A percentile compares a stretch with the other conserved stretches of the same genome.
Conservation (phyloP, 2,888 invertebrate species). For the Leptopilina syphax region DNA sequence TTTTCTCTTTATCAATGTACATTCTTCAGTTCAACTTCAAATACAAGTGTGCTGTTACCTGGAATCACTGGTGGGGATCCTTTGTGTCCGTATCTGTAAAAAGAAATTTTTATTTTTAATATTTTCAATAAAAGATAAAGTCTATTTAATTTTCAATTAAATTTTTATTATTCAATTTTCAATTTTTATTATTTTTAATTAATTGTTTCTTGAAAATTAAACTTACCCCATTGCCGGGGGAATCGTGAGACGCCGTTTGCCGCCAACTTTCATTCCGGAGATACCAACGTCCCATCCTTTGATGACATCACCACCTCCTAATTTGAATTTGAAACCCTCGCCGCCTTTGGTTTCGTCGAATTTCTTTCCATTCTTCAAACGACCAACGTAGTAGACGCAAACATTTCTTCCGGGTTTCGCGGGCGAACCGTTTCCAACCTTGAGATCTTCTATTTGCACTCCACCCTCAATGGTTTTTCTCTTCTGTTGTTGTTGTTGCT, state of each 20-base stretch:
- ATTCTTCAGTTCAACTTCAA: constrained; percentile 93
- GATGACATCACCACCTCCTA: constrained; percentile 92
- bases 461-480: constrained; percentile 86
- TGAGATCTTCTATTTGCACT: constrained; percentile 87
- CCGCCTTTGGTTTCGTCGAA: constrained; percentile 89
- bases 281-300: constrained; percentile 94
- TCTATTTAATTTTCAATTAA: not conserved
- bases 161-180: constrained; percentile 1
- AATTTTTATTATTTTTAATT: not conserved
- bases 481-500: constrained; percentile 65
- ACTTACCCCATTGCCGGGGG: constrained; percentile 93
- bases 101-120: not conserved
- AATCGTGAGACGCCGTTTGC: constrained; percentile 90
- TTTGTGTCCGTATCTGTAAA: constrained; percentile 83
- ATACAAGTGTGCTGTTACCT: constrained; percentile 90
- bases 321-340: constrained; percentile 89
- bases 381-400: constrained; percentile 90
- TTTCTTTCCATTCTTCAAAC: constrained; percentile 90
- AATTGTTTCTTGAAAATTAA: constrained; percentile 43
- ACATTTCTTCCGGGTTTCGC: constrained; percentile 89
- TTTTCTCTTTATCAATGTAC: constrained; percentile 79
- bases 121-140: not conserved
- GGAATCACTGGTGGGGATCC: constrained; percentile 93
- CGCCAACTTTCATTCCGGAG: constrained; percentile 96
- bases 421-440: constrained; percentile 86